Evolutionary conservation across 2,797 vertebrate genomes (phyloP).

Genomic region (Anabas testudineus): DNA sequence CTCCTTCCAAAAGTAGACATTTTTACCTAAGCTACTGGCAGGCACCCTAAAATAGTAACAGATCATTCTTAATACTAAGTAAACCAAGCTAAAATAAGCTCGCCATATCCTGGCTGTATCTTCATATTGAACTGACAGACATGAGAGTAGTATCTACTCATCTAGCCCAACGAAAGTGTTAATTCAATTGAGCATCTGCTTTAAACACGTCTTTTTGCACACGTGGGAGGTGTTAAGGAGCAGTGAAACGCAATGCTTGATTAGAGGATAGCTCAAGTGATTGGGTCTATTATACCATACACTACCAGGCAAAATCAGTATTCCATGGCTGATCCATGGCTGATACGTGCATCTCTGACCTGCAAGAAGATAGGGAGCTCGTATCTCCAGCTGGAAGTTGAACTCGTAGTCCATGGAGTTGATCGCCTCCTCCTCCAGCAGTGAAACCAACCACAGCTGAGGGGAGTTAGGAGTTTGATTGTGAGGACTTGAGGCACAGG

Average conservation of each 20-base stretch:
- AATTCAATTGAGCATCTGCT: background rate
- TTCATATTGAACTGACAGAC: too few species aligned
- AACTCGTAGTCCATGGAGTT: conserved; percentile 96
- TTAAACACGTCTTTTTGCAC: background rate
- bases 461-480: conserved; percentile 77
- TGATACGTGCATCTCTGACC: too few species aligned
- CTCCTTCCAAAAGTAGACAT: background rate
- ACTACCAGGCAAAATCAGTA: background rate
- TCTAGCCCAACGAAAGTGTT: background rate
- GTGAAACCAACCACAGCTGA: conserved; percentile 85
- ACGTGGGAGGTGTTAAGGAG: background rate
- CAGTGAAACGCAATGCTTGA: background rate
- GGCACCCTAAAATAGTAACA: background rate
- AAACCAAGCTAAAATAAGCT: background rate
- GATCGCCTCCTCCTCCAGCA: conserved; percentile 88
- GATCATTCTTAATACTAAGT: background rate
- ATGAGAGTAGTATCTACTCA: background rate
- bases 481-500: conserved; percentile 59
- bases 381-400: conserved; percentile 95
- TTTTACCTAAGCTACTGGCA: background rate
- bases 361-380: conserved; percentile 92
- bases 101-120: too few species aligned
- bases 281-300: background rate
- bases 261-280: conserved; percentile 14
- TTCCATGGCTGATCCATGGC: background rate